Evolutionary conservation across 2,113 vertebrate species (phyloP).

Genomic region (Leucoraja erinaceus): DNA sequence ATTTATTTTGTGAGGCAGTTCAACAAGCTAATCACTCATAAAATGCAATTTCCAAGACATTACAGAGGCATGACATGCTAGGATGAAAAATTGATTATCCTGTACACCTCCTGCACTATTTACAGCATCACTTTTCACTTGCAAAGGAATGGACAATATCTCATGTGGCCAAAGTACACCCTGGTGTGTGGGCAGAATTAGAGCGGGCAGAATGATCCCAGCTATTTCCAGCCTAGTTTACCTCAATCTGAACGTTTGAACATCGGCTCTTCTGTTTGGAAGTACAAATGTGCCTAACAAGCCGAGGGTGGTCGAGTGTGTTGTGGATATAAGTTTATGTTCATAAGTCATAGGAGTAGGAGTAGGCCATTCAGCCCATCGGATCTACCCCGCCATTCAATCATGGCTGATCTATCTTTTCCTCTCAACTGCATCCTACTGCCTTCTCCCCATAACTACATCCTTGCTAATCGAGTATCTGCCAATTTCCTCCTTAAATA

Average conservation of each 20-base stretch:
- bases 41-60: background rate
- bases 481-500: no score
- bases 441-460: no score
- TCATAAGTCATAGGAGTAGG: no score
- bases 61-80: background rate
- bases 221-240: background rate
- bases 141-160: background rate
- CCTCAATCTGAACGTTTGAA: background rate
- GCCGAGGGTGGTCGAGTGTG: no score
- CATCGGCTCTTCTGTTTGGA: no score
- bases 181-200: background rate
- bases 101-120: background rate
- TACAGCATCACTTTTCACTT: background rate
- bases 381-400: no score
- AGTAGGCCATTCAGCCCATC: no score
- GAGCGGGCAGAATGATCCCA: background rate
- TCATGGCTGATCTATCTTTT: no score
- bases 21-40: background rate
- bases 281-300: no score
- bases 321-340: no score
- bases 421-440: no score
- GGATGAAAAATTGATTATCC: background rate
- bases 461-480: no score
- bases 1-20: background rate
- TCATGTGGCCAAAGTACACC: background rate